These are phyloP conservation scores for Staurois parvus DNA, from an alignment of 2,797 vertebrate genomes.

Conservation along the genomic window DNA sequence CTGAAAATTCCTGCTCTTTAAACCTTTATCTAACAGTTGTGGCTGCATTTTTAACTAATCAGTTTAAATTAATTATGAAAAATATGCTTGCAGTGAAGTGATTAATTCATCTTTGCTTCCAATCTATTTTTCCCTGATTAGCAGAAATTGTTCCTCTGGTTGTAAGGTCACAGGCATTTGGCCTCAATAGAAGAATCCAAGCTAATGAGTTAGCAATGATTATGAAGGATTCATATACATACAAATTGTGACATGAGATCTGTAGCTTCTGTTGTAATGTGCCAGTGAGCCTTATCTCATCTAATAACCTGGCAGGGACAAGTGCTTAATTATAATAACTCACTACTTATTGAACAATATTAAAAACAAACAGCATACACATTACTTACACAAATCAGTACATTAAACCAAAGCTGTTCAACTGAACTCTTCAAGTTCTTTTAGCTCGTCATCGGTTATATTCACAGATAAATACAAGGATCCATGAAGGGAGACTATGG, in stretches of 20 bases:
- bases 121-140: constrained; percentile 32
- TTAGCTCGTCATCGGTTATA: not conserved
- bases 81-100: constrained; percentile 32
- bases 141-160: constrained; percentile 28
- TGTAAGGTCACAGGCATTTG: constrained; percentile 45
- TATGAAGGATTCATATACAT: constrained; percentile 43
- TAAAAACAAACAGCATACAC: not conserved
- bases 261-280: constrained; percentile 22
- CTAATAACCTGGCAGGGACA: not conserved
- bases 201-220: constrained; percentile 21
- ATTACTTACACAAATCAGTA: not conserved
- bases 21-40: constrained; percentile 61
- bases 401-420: not conserved
- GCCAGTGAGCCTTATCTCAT: not conserved
- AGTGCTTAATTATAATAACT: not conserved
- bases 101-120: constrained; percentile 28
- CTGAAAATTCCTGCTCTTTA: constrained; percentile 12
- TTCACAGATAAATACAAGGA: not conserved
- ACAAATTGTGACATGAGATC: constrained; percentile 31
- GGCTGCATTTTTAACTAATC: constrained; percentile 9
- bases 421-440: not conserved
- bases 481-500: no score
- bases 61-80: constrained; percentile 37
- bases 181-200: constrained; percentile 8
- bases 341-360: not conserved